Conservation (phyloP, 1,140 invertebrate genomes). For the Octopus sinensis region DNA sequence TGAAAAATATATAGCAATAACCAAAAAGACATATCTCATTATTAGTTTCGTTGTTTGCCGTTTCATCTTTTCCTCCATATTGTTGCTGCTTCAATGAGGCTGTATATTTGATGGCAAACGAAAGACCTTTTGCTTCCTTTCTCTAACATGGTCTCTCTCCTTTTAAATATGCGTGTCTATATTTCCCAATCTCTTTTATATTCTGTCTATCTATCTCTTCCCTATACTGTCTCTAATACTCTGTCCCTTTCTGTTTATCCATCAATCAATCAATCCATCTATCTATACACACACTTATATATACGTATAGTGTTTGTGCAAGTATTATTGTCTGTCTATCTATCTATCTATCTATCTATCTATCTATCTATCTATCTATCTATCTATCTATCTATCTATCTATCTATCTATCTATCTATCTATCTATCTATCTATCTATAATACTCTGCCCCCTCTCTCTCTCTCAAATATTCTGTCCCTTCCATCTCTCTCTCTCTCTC, state of each 20-base stretch:
- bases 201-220: neutral
- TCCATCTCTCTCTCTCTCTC: neutral
- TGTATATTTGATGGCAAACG: too few relatives aligned
- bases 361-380: slow-evolving; percentile 3
- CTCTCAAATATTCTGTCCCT: neutral
- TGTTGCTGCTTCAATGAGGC: too few relatives aligned
- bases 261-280: neutral
- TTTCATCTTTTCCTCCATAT: too few relatives aligned
- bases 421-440: slow-evolving; percentile 1
- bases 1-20: too few relatives aligned
- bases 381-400: slow-evolving; percentile 3
- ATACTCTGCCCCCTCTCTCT: neutral
- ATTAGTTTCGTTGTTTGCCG: too few relatives aligned
- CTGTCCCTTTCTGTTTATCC: neutral
- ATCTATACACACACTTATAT: neutral
- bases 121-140: too few relatives aligned
- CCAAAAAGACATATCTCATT: too few relatives aligned
- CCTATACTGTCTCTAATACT: neutral
- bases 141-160: too few relatives aligned
- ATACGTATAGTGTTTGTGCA: neutral
- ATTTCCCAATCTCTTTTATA: neutral
- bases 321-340: neutral
- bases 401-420: slow-evolving; percentile 3
- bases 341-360: slow-evolving; percentile 3
- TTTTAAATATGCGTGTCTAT: neutral